Evolutionary conservation across 2,888 invertebrate species (phyloP), one percentile per base, ranked within the genome.

Genomic region (Laspeyria flexula): DNA sequence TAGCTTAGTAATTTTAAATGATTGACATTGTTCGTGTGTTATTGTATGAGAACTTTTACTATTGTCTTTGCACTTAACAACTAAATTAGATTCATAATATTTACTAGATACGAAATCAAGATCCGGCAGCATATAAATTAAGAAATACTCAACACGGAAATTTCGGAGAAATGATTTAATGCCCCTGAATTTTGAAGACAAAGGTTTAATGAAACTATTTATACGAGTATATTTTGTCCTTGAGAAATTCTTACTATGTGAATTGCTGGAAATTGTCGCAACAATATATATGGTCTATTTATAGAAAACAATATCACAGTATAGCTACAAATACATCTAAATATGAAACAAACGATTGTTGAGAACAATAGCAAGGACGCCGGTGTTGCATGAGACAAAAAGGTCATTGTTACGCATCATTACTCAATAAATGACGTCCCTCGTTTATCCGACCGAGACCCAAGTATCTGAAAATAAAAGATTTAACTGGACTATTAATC

Each of bases 401-500:
- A 85, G 81, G 81, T 79, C 77, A 79, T 74, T 75, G 81, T 79
- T 79, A 79, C 78, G 84, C 77, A 73, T 80, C 85, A 85, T 83
- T 83, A 85, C 75, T 73, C 79, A 77, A 78, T 80, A 71, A 70
- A 60, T 61, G 53, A 50, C 70, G 71, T 65, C 60, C 65, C 71
- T 60, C 65, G 65, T 59, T 74, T 75, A 70, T 45, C 59, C 61
- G 64, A 62, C 68, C 70, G 72, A 73, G 70, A 79, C 72, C 55
- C 60, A 59, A 46, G 58, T 45, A 52, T 60, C 47, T 52, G 23
- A 54, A 59, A 60, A 57, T 71, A 63, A 63, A 69, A 63, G 41
- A 65, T 54, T 70, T 59, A 65, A 72, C 66, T 52, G n/a, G 44
- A 53, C 56, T 54, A 69, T 71, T 60, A 72, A 71, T 71, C 58